Conservation (phyloP, 2,797 vertebrate genomes). For the Poeciliopsis paucimaculata region DNA sequence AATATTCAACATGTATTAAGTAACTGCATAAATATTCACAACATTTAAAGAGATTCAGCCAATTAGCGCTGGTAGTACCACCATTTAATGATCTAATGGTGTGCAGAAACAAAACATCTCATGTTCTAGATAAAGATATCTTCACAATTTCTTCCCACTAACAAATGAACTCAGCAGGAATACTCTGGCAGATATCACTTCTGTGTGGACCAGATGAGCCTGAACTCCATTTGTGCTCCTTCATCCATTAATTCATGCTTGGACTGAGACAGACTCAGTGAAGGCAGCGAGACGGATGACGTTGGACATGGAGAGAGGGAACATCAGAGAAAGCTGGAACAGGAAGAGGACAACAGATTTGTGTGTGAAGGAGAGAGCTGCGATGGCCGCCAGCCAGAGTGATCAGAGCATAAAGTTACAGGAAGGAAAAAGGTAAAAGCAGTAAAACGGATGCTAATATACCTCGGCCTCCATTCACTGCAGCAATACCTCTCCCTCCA, state of each 20-base stretch:
- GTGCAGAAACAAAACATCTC: background rate
- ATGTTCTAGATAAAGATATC: background rate
- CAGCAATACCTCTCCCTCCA: background rate
- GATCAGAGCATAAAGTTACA: conserved; percentile 51
- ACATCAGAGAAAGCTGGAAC: background rate
- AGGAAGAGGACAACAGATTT: conserved; percentile 13
- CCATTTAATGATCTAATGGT: background rate
- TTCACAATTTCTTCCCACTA: conserved; percentile 2
- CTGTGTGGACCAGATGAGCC: conserved; percentile 13
- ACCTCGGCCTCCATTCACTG: conserved; percentile 9
- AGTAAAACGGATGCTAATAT: conserved; percentile 12
- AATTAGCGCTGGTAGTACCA: background rate
- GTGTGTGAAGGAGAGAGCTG: conserved; percentile 34
- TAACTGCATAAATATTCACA: background rate
- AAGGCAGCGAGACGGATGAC: conserved; percentile 11
- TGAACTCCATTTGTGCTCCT: conserved; percentile 34
- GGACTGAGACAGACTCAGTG: conserved; percentile 13
- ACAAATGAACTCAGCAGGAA: conserved; percentile 29
- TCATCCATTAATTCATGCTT: conserved; percentile 36
- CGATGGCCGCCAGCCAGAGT: conserved; percentile 36
- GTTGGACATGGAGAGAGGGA: conserved; percentile 9
- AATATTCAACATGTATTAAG: background rate
- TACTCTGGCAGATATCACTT: conserved; percentile 35
- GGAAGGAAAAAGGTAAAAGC: conserved; percentile 26
- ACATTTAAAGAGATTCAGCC: background rate